phyloP scores from a whole-genome alignment of 2,888 invertebrate species.

The Autographa gamma region DNA sequence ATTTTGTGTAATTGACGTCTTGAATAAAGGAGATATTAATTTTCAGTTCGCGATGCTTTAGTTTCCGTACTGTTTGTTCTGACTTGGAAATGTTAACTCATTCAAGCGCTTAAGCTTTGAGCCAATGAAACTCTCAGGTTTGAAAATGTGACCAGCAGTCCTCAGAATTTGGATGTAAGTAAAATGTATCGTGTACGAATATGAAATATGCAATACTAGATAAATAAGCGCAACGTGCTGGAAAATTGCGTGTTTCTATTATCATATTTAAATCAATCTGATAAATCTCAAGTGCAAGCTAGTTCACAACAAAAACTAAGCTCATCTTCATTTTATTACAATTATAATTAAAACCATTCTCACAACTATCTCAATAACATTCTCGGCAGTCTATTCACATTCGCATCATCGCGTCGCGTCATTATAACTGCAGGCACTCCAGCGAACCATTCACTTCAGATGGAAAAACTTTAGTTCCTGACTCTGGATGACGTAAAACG shows the following conservation, averaged over 20 bases:
- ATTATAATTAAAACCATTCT: conserved; percentile 18
- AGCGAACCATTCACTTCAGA: conserved; percentile 48
- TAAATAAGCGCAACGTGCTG: no score
- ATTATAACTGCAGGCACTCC: conserved; percentile 35
- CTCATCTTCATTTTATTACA: background rate
- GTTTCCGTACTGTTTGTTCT: background rate
- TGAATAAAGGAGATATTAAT: background rate
- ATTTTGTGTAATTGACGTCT: conserved; percentile 14
- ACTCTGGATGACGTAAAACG: conserved; percentile 54
- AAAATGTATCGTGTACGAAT: background rate
- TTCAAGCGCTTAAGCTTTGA: background rate
- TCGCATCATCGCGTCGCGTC: conserved; percentile 29
- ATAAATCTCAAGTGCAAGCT: background rate
- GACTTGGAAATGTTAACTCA: background rate
- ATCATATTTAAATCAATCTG: background rate
- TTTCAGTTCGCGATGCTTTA: background rate
- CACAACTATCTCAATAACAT: conserved; percentile 15
- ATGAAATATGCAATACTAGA: background rate
- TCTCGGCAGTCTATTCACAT: conserved; percentile 38
- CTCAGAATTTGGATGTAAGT: no score
- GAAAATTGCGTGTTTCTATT: no score
- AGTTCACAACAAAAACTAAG: background rate
- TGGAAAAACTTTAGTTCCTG: conserved; percentile 53
- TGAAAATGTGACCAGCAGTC: background rate
- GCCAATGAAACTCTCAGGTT: background rate